Evolutionary conservation across 2,113 vertebrate species (phyloP), one percentile per base, ranked within the genome.

Genomic region (Mus pahari): DNA sequence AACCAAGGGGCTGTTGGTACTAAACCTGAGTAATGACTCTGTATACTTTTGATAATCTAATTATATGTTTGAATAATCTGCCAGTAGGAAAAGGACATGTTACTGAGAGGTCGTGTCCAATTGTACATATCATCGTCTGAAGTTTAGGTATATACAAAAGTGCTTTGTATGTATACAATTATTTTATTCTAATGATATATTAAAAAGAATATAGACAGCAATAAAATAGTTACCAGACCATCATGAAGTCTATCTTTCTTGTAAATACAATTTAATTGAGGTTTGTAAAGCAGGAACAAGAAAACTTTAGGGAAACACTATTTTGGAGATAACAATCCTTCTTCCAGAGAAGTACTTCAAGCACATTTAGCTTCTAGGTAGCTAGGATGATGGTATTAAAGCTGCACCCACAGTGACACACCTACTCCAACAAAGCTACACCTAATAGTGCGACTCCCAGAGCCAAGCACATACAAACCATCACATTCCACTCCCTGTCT

Each of bases 191-290:
- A 22, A 70, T 26, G 91, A 42, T 89, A 42, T 28, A 10, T 39
- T 66, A 50, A 95, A 95, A 88, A 88, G 26, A 92, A 50, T 8
- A 83, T 42, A 71, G 71, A 13, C 55, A 73, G 66, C 36, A 89
- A 82, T 22, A 16, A 96, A 93, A 92, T 93, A 79, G 3, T 94
- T 95, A 87, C 5, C 22, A 88, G 20, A 7, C 7, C 74, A 94
- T 91, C 73, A 83, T 86, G 45, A 77, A 90, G 24, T 75, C 73
- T 87, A 82, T 62, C 50, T 90, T 92, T 42, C 68, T 93, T 95
- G 92, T 64, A 79, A 86, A 86, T 3, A 48, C 36, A 31, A 19
- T 91, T 96, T 96, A 95, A 95, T 74, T 97, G 94, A 94, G 39
- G 88, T 22, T 36, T 96, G 77, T 92, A 42, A 96, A 82, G 17